phyloP scores from a whole-genome alignment of 2,888 invertebrate species.

The Cotesia congregata region DNA sequence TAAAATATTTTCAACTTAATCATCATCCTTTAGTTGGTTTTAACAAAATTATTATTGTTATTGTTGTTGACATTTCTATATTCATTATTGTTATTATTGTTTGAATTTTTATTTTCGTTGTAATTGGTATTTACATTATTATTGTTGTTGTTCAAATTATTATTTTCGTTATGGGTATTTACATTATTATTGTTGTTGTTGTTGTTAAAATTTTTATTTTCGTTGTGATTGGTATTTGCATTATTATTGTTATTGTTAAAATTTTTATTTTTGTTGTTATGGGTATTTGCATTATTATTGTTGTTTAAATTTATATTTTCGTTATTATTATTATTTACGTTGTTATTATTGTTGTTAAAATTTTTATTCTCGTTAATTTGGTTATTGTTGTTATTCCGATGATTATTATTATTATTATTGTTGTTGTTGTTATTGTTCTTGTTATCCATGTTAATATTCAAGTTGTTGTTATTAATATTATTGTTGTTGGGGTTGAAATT shows the following conservation, averaged over 20 bases:
- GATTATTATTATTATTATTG: neutral
- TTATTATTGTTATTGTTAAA: neutral
- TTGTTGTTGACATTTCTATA: neutral
- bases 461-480: neutral
- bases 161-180: neutral
- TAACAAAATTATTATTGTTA: conserved; percentile 9
- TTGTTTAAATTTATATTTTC: neutral
- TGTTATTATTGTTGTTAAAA: neutral
- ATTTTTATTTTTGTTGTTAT: neutral
- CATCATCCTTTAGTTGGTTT: neutral
- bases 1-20: neutral
- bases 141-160: neutral
- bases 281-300: neutral
- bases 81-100: neutral
- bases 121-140: neutral
- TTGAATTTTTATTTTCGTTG: neutral
- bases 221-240: neutral
- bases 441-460: neutral
- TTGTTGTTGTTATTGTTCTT: neutral
- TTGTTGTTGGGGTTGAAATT: neutral
- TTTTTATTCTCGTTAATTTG: neutral
- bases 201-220: neutral
- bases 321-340: neutral
- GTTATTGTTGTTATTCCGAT: neutral
- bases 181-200: neutral